A percentile compares a stretch with the other conserved stretches of the same genome.
These are phyloP conservation scores for Oxyruncus cristatus DNA, from an alignment of 2,113 vertebrate species.

Conservation along the genomic window DNA sequence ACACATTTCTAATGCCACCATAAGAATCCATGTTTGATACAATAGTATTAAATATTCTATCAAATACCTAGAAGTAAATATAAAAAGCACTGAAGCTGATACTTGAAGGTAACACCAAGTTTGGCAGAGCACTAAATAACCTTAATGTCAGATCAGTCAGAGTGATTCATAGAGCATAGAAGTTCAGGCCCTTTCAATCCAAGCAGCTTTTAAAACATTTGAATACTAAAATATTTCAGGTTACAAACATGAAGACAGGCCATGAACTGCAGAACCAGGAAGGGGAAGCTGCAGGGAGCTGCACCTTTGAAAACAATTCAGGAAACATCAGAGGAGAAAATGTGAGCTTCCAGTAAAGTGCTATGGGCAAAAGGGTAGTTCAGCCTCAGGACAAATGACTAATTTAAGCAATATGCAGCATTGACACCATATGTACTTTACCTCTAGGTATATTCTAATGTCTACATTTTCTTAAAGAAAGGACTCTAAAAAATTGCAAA, in stretches of 20 bases:
- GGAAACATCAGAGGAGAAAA: neutral
- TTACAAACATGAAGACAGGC: neutral
- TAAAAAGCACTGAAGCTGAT: neutral
- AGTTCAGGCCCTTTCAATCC: neutral
- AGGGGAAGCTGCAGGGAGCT: neutral
- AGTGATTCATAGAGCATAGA: neutral
- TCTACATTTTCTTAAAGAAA: neutral
- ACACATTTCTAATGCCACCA: neutral
- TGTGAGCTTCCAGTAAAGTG: neutral
- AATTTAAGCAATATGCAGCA: neutral
- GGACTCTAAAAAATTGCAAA: neutral
- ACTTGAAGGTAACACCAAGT: neutral
- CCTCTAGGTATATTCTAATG: neutral
- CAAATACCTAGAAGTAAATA: neutral
- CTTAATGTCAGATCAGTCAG: neutral
- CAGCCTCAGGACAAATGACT: neutral
- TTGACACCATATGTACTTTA: neutral
- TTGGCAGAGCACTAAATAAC: neutral
- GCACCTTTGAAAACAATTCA: neutral
- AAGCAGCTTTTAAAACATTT: neutral
- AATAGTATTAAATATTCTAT: neutral
- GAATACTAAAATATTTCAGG: neutral
- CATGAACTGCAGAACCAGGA: neutral
- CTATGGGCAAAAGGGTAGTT: neutral
- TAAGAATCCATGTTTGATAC: neutral